Evolutionary conservation across 2,888 invertebrate species (phyloP).

Genomic region (Xanthostigma xanthostigma): DNA sequence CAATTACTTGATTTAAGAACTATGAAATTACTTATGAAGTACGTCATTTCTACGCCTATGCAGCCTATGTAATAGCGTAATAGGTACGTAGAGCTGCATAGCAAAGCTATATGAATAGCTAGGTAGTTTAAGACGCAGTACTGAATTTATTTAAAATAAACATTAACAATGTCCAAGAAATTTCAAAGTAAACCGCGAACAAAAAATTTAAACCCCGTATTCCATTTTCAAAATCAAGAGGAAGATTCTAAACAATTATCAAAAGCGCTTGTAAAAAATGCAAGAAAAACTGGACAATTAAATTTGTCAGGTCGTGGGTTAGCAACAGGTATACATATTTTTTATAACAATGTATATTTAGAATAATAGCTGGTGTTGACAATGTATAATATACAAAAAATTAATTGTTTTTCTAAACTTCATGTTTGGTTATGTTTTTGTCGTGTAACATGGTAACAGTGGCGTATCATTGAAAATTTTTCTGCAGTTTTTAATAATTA

Average conservation of each 20-base stretch:
- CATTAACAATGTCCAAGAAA: slow-evolving; percentile 21
- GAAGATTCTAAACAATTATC: slow-evolving; percentile 56
- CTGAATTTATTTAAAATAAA: not conserved
- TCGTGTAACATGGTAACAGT: too few relatives aligned
- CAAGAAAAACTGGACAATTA: slow-evolving; percentile 65
- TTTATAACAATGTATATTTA: not conserved
- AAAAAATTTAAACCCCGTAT: slow-evolving; percentile 37
- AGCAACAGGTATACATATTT: slow-evolving; percentile 42
- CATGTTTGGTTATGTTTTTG: too few relatives aligned
- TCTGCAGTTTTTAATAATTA: too few relatives aligned
- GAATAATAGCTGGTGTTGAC: not conserved
- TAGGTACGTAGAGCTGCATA: too few relatives aligned
- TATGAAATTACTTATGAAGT: too few relatives aligned
- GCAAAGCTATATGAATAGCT: too few relatives aligned
- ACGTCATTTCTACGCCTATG: too few relatives aligned
- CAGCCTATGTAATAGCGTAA: too few relatives aligned
- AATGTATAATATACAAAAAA: not conserved
- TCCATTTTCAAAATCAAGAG: slow-evolving; percentile 56
- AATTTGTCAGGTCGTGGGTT: slow-evolving; percentile 64
- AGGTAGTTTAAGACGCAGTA: too few relatives aligned
- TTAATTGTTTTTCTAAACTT: too few relatives aligned
- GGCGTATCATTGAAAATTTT: too few relatives aligned
- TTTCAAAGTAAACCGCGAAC: slow-evolving; percentile 23
- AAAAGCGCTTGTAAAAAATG: slow-evolving; percentile 56
- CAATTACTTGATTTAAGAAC: too few relatives aligned